These are phyloP conservation scores for Osmerus eperlanus DNA, from an alignment of 2,113 vertebrate genomes.

Conservation along the genomic window DNA sequence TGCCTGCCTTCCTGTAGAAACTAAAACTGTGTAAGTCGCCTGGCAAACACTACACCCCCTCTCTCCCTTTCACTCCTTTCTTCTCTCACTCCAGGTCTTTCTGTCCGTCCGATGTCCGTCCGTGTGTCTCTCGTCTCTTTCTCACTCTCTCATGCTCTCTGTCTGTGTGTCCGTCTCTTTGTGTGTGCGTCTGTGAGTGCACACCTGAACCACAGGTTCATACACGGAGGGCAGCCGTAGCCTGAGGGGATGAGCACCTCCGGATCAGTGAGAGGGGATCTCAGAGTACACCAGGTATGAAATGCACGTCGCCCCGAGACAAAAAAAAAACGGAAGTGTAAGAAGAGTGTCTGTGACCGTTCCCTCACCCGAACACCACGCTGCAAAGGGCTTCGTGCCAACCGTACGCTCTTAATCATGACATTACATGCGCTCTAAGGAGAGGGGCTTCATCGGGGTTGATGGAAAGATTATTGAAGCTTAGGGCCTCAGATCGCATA, in stretches of 20 bases:
- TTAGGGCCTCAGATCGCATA: slow-evolving; percentile 69
- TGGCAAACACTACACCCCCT: too few species aligned
- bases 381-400: slow-evolving; percentile 59
- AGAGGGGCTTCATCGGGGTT: slow-evolving; percentile 56
- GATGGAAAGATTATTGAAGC: slow-evolving; percentile 68
- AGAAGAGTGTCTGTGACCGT: slow-evolving; percentile 72
- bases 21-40: too few species aligned
- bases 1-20: slow-evolving; percentile 9
- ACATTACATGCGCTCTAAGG: slow-evolving; percentile 64
- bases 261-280: slow-evolving; percentile 66
- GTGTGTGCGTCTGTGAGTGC: slow-evolving; percentile 48
- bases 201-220: slow-evolving; percentile 58
- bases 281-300: slow-evolving; percentile 69
- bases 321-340: slow-evolving; percentile 56
- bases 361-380: slow-evolving; percentile 65
- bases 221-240: slow-evolving; percentile 61
- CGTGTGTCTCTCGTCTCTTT: too few species aligned
- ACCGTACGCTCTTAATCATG: slow-evolving; percentile 66
- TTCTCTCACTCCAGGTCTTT: too few species aligned
- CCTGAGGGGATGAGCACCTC: slow-evolving; percentile 66
- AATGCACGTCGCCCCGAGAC: slow-evolving; percentile 67
- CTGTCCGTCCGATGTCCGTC: too few species aligned
- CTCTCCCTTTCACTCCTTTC: too few species aligned
- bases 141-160: slow-evolving; percentile 47
- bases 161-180: slow-evolving; percentile 43